A percentile compares a stretch with the other conserved stretches of the same genome.
phyloP scores from a whole-genome alignment of 2,797 vertebrate genomes.

The Myiotriccus ornatus region DNA sequence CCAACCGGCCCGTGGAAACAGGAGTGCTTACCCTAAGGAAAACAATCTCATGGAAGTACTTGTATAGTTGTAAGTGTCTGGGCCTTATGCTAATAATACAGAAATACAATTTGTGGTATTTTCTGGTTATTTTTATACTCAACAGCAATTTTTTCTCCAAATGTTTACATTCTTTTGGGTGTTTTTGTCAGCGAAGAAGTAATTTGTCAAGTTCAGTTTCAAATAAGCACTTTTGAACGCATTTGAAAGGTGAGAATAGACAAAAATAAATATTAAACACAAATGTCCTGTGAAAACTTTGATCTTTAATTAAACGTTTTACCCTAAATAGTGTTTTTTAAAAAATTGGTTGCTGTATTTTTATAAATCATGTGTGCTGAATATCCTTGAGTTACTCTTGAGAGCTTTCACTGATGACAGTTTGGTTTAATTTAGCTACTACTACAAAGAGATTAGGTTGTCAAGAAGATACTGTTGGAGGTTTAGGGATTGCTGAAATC shows the following conservation, averaged over 20 bases:
- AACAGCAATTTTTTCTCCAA: background rate
- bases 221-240: background rate
- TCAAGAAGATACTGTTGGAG: slow-evolving; percentile 43
- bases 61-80: background rate
- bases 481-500: slow-evolving; percentile 58
- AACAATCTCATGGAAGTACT: background rate
- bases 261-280: background rate
- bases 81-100: background rate
- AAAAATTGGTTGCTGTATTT: background rate
- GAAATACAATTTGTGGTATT: background rate
- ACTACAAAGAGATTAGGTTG: slow-evolving; percentile 57
- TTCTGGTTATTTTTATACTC: background rate
- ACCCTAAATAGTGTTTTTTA: background rate
- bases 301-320: background rate
- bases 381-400: slow-evolving; percentile 44
- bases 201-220: background rate
- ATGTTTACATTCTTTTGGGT: background rate
- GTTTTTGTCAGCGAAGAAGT: background rate
- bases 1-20: background rate
- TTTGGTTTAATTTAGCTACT: slow-evolving; percentile 60
- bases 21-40: background rate
- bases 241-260: background rate
- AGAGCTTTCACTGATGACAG: slow-evolving; percentile 49
- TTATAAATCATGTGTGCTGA: background rate
- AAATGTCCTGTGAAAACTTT: background rate